These are phyloP conservation scores for Neuroscelio doddi DNA, from an alignment of 2,888 invertebrate genomes.

Conservation along the genomic window DNA sequence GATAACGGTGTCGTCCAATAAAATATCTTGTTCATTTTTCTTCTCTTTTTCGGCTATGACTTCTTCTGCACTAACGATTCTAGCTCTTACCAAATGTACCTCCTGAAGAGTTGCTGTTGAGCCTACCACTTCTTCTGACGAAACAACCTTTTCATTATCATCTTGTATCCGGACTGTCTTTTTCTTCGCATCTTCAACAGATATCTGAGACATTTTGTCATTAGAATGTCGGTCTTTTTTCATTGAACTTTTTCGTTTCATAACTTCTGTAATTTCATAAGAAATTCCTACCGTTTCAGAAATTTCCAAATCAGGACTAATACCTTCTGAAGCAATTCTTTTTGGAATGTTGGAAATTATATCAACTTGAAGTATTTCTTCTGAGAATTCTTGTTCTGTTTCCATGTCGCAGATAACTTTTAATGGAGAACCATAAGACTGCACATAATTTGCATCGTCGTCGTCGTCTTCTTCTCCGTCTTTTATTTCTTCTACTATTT, in stretches of 20 bases:
- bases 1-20: no score
- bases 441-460: slow-evolving; percentile 37
- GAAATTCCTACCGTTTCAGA: no score
- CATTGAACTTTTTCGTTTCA: slow-evolving; percentile 7
- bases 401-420: slow-evolving; percentile 35
- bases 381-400: slow-evolving; percentile 4
- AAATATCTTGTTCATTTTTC: slow-evolving; percentile 30
- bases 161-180: slow-evolving; percentile 51
- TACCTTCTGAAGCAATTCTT: no score
- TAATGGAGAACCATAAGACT: slow-evolving; percentile 37
- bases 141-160: slow-evolving; percentile 42
- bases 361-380: slow-evolving; percentile 14
- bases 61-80: slow-evolving; percentile 64
- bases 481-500: no score
- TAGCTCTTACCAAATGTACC: slow-evolving; percentile 59
- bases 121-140: neutral
- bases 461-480: slow-evolving; percentile 44
- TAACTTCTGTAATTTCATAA: no score
- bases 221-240: slow-evolving; percentile 9
- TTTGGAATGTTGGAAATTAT: neutral
- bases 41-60: slow-evolving; percentile 62
- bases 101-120: slow-evolving; percentile 46
- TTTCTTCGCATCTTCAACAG: slow-evolving; percentile 33
- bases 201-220: neutral
- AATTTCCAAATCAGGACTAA: no score